Evolutionary conservation across 2,797 vertebrate genomes (phyloP).

Genomic region (Sebastes wilsoni): DNA sequence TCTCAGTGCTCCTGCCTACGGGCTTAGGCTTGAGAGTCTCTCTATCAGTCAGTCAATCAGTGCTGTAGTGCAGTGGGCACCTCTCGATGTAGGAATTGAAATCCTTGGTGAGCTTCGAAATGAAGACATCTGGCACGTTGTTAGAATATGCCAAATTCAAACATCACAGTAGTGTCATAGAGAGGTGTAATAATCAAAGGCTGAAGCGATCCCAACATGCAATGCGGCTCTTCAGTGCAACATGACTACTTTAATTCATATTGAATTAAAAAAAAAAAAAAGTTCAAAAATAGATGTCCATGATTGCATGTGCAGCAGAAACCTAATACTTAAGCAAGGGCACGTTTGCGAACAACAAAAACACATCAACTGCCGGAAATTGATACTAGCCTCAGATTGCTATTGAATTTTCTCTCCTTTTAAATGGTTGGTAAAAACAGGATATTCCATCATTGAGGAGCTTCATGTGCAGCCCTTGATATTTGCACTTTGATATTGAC

Average conservation of each 20-base stretch:
- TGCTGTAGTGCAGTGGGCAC: neutral
- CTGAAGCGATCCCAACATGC: neutral
- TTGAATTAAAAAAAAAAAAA: neutral
- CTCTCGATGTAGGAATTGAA: neutral
- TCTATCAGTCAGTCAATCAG: neutral
- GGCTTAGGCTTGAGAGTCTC: neutral
- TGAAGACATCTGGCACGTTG: neutral
- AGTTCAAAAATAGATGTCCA: conserved; percentile 17
- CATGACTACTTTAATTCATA: neutral
- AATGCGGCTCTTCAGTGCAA: neutral
- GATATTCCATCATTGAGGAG: conserved; percentile 57
- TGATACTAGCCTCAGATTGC: conserved; percentile 54
- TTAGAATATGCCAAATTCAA: neutral
- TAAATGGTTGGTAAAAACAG: conserved; percentile 65
- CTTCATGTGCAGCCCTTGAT: conserved; percentile 64
- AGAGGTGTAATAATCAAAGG: neutral
- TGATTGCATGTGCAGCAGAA: conserved; percentile 38
- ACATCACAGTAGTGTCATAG: neutral
- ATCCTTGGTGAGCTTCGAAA: neutral
- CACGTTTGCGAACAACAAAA: conserved; percentile 39
- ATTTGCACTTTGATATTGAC: conserved; percentile 76
- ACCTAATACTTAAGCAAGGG: conserved; percentile 52
- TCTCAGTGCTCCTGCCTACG: neutral
- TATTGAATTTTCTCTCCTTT: conserved; percentile 64
- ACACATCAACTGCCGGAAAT: conserved; percentile 56